Percentiles rank a stretch among this genome's conserved stretches.
Evolutionary conservation across 2,797 vertebrate species (phyloP).

Genomic region (Pangasius krempfi): DNA sequence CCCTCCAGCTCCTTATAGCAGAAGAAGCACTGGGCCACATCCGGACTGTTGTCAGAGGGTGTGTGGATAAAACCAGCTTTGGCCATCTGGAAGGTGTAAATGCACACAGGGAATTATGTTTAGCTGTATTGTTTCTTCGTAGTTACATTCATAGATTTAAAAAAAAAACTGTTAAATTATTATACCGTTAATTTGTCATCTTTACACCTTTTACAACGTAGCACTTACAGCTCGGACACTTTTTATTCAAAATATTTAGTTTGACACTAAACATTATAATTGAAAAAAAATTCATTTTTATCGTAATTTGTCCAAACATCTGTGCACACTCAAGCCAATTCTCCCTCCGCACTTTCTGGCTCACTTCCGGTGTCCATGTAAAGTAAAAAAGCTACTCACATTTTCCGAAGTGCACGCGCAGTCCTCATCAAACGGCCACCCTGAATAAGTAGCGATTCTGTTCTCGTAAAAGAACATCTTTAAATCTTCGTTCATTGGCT

Average conservation of each 20-base stretch:
- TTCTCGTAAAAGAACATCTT: constrained; percentile 78
- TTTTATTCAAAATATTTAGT: background rate
- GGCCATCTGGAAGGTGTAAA: constrained; percentile 80
- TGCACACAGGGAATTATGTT: background rate
- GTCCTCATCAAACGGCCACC: constrained; percentile 85
- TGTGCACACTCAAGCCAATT: background rate
- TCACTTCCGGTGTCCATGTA: background rate
- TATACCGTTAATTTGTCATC: background rate
- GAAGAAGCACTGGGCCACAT: constrained; percentile 89
- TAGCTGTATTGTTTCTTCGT: background rate
- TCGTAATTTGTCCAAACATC: background rate
- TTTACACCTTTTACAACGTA: background rate
- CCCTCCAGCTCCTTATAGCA: constrained; percentile 93
- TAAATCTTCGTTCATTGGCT: constrained; percentile 55
- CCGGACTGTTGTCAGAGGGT: constrained; percentile 88
- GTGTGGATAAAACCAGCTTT: constrained; percentile 90
- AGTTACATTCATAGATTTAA: background rate
- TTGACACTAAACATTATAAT: background rate
- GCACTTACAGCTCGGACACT: background rate
- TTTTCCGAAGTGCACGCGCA: constrained; percentile 79
- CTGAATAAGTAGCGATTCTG: constrained; percentile 79
- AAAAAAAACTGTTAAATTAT: background rate
- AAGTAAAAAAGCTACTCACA: constrained; percentile 67
- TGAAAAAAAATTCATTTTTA: background rate
- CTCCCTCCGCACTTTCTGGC: background rate